Conservation (phyloP, 2,797 vertebrate species). For the Menidia menidia region DNA sequence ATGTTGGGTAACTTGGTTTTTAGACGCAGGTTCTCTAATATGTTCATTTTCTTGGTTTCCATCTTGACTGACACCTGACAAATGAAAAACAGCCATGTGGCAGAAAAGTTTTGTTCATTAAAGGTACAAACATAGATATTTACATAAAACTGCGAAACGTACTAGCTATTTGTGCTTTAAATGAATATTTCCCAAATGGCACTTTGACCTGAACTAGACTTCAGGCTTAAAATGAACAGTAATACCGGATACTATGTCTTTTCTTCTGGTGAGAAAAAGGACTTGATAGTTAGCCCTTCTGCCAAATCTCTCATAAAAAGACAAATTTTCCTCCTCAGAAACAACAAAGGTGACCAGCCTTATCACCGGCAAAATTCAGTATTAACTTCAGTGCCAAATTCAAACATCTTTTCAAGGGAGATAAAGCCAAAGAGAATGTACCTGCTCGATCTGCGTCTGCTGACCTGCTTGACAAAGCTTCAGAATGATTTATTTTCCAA, state of each 20-base stretch:
- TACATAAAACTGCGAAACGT: background rate
- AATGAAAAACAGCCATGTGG: constrained; percentile 2
- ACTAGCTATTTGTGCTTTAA: background rate
- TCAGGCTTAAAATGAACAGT: too few relatives aligned
- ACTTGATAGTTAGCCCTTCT: background rate
- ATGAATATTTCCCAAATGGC: background rate
- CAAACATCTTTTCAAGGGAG: background rate
- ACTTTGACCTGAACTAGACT: too few relatives aligned
- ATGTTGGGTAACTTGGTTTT: constrained; percentile 70
- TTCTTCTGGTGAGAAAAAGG: too few relatives aligned
- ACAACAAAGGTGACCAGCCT: background rate
- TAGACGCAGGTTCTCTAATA: constrained; percentile 68
- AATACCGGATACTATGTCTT: too few relatives aligned
- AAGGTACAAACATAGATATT: background rate
- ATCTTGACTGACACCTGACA: constrained; percentile 60
- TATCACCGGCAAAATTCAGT: background rate
- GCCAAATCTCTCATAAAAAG: background rate
- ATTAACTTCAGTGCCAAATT: too few relatives aligned
- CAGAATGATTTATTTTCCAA: constrained; percentile 17
- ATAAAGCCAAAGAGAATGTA: constrained; percentile 33
- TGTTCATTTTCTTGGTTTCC: constrained; percentile 79
- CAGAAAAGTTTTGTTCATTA: background rate
- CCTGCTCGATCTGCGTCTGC: constrained; percentile 38
- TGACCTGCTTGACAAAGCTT: background rate
- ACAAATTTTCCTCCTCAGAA: background rate